phyloP scores from a whole-genome alignment of 2,113 vertebrate species.

The Corythoichthys intestinalis region DNA sequence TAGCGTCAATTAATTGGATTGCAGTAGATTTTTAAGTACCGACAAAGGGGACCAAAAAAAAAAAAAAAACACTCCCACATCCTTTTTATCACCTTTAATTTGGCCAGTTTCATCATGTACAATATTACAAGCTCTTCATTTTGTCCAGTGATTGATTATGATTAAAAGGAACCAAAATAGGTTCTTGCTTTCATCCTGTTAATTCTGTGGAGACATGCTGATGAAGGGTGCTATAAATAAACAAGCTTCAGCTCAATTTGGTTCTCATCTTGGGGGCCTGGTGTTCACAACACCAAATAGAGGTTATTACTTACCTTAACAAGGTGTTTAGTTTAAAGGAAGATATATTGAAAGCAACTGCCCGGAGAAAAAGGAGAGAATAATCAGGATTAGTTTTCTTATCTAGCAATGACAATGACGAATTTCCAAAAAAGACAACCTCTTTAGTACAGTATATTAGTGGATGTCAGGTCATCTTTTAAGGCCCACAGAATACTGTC shows the following conservation, averaged over 20 bases:
- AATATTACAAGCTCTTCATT: conserved; percentile 43
- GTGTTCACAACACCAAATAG: conserved; percentile 13
- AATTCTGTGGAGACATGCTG: conserved; percentile 37
- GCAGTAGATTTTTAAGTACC: conserved; percentile 4
- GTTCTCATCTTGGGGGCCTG: conserved; percentile 18
- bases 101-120: conserved; percentile 57
- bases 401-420: too few species aligned
- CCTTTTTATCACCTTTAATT: conserved; percentile 27
- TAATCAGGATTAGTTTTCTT: too few species aligned
- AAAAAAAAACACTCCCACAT: neutral
- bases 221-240: conserved; percentile 49
- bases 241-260: conserved; percentile 26
- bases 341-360: conserved; percentile 21
- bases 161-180: conserved; percentile 33
- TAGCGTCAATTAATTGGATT: conserved; percentile 7
- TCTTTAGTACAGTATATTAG: too few species aligned
- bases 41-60: too few species aligned
- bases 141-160: conserved; percentile 43
- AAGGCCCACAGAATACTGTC: too few species aligned
- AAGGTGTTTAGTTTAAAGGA: conserved; percentile 17
- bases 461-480: too few species aligned
- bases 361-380: neutral
- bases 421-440: too few species aligned
- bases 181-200: conserved; percentile 17
- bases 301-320: neutral